A percentile compares a stretch with the other conserved stretches of the same genome.
These are phyloP conservation scores for Clarias gariepinus DNA, from an alignment of 2,113 vertebrate species.

Conservation along the genomic window DNA sequence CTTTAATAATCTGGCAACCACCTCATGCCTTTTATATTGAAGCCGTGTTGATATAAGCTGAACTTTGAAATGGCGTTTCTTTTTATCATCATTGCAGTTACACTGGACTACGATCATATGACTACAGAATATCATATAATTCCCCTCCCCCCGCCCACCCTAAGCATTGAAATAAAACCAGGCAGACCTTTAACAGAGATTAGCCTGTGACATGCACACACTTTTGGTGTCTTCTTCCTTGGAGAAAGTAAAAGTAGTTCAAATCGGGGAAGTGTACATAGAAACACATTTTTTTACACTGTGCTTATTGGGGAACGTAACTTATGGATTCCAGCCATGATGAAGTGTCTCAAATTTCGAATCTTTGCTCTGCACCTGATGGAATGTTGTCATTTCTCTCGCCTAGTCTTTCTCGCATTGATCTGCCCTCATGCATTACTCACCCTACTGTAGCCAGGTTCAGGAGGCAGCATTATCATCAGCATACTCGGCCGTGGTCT, in stretches of 20 bases:
- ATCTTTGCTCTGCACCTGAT: background rate
- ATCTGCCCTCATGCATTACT: slow-evolving; percentile 1
- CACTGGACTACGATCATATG: slow-evolving; percentile 54
- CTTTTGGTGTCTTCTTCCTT: background rate
- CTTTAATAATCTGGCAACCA: background rate
- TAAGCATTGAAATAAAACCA: no score
- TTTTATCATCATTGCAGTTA: slow-evolving; percentile 63
- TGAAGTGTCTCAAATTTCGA: background rate
- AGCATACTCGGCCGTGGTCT: slow-evolving; percentile 54
- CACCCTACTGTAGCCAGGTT: slow-evolving; percentile 51
- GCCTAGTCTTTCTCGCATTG: slow-evolving; percentile 6
- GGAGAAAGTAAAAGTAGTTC: background rate
- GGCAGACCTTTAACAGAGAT: slow-evolving; percentile 3
- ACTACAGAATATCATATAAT: background rate
- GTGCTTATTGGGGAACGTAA: background rate
- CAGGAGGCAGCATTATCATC: slow-evolving; percentile 27
- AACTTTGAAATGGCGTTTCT: slow-evolving; percentile 63
- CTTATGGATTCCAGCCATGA: slow-evolving; percentile 3
- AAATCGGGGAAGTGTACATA: background rate
- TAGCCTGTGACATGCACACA: background rate
- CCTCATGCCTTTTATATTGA: slow-evolving; percentile 23
- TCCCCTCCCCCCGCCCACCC: no score
- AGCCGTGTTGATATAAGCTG: slow-evolving; percentile 49
- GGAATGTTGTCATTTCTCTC: background rate
- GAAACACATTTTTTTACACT: background rate